Evolutionary conservation across 30 jellyfish, hydroid and myxozoan species (phyloP), one percentile per base, ranked within the genome.

Genomic region (Aurelia sp.): DNA sequence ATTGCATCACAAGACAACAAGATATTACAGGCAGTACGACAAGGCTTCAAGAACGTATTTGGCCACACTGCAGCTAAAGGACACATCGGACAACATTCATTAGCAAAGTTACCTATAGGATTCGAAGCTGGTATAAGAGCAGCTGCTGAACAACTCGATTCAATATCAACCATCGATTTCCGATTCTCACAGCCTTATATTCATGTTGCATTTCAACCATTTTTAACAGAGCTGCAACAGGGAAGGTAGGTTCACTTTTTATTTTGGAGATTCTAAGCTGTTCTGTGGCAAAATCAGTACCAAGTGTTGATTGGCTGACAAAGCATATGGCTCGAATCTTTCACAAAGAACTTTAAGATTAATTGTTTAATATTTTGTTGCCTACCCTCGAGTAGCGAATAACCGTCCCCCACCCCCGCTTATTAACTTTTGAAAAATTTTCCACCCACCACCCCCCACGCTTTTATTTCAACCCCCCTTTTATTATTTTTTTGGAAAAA

Each of bases 51-150:
- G 30, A 78, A 81, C 11, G 89, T 75, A 5, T 89, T 84, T 85
- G 97, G 98, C 40, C 93, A 72, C 72, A 78, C 98, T 33, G 91
- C 89, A 27, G 89, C 89, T 3, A 86, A 78, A 27, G 93, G 94
- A 17, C 91, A 92, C 48, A 59, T 17, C 48, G 95, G 76, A 3
- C 82, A 57, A 11, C 87, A 79, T 48, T 60, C 73, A 21, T 24
- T 52, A 35, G 86, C 93, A 18, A 87, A 89, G 71, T 88, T 92
- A 35, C 97, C 96, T 0, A 76, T 92, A 44, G 98, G 98, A 19
- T 85, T 86, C 51, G 97, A 86, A 9, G 27, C 82, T 7, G 98
- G 89, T 24, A 72, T 61, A n/a, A 72, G 24, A 33, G 91, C 98
- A 22, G 86, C 74, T 18, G 53, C 63, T 0, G 93, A 92, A 21